Evolutionary conservation across 1,140 invertebrate species (phyloP).

Genomic region (Drosophila sp.): DNA sequence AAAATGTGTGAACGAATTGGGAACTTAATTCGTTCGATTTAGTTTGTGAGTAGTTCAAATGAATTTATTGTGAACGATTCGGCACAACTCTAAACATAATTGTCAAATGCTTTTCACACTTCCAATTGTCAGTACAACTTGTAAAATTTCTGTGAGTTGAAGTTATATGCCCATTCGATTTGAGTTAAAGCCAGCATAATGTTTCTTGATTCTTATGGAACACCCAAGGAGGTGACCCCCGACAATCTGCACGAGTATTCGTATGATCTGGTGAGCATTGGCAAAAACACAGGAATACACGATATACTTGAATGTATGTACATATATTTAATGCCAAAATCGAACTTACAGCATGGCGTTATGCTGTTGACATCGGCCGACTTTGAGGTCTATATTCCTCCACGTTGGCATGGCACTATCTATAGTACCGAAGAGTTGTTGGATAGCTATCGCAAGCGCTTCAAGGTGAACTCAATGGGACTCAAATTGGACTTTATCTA

Average conservation of each 20-base stretch:
- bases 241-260: slow-evolving; percentile 47
- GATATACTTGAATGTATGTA: too few species aligned
- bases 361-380: slow-evolving; percentile 65
- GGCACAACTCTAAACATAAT: too few species aligned
- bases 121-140: too few species aligned
- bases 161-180: too few species aligned
- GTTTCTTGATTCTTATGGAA: slow-evolving; percentile 57
- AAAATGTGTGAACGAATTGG: too few species aligned
- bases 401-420: slow-evolving; percentile 63
- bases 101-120: too few species aligned
- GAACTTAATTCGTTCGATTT: too few species aligned
- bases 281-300: too few species aligned
- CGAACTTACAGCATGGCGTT: slow-evolving; percentile 39
- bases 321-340: neutral
- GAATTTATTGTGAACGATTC: too few species aligned
- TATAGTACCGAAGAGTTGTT: slow-evolving; percentile 61
- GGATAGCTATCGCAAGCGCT: slow-evolving; percentile 45
- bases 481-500: too few species aligned
- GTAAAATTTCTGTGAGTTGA: too few species aligned
- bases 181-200: slow-evolving; percentile 9
- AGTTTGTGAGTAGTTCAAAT: too few species aligned
- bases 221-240: slow-evolving; percentile 58
- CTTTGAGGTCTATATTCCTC: slow-evolving; percentile 45
- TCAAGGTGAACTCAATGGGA: slow-evolving; percentile 35
- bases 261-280: slow-evolving; percentile 52